A percentile compares a stretch with the other conserved stretches of the same genome.
These are phyloP conservation scores for Unio pictorum DNA, from an alignment of 2,888 invertebrate genomes.

Conservation along the genomic window DNA sequence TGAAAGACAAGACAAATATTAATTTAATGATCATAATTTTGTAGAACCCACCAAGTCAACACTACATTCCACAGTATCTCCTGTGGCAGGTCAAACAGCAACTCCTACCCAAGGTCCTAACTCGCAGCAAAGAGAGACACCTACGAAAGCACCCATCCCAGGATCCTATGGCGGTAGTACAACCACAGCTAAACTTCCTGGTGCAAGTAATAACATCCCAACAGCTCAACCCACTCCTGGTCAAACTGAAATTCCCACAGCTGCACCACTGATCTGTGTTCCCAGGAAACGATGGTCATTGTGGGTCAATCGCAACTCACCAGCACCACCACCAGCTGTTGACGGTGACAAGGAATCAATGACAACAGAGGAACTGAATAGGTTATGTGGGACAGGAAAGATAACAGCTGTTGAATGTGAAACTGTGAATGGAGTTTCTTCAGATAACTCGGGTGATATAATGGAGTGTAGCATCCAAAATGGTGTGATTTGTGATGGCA, in stretches of 20 bases:
- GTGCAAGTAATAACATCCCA: slow-evolving; percentile 5
- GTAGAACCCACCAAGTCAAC: slow-evolving; percentile 3
- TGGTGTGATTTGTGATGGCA: slow-evolving; percentile 80
- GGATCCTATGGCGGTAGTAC: slow-evolving; percentile 3
- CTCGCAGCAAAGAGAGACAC: slow-evolving; percentile 6
- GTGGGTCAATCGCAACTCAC: slow-evolving; percentile 28
- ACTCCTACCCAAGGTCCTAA: not conserved
- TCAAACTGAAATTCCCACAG: slow-evolving; percentile 15
- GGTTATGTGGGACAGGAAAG: slow-evolving; percentile 47
- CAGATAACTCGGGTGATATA: slow-evolving; percentile 41
- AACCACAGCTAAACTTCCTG: slow-evolving; percentile 12
- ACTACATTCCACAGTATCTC: not conserved
- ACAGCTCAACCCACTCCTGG: slow-evolving; percentile 4
- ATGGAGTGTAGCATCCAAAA: slow-evolving; percentile 74
- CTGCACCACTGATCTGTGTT: slow-evolving; percentile 22
- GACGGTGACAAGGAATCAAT: slow-evolving; percentile 39
- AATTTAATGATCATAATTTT: slow-evolving; percentile 1
- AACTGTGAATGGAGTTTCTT: slow-evolving; percentile 37
- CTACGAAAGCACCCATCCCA: slow-evolving; percentile 9
- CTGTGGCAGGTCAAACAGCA: slow-evolving; percentile 1
- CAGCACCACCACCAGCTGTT: slow-evolving; percentile 6
- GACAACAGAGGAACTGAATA: slow-evolving; percentile 31
- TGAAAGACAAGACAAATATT: not conserved
- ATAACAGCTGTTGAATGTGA: slow-evolving; percentile 58
- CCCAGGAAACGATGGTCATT: slow-evolving; percentile 21